Percentiles rank a stretch among this genome's conserved stretches.
Evolutionary conservation across 2,888 invertebrate genomes (phyloP).

Genomic region (Oxytorus armatus): DNA sequence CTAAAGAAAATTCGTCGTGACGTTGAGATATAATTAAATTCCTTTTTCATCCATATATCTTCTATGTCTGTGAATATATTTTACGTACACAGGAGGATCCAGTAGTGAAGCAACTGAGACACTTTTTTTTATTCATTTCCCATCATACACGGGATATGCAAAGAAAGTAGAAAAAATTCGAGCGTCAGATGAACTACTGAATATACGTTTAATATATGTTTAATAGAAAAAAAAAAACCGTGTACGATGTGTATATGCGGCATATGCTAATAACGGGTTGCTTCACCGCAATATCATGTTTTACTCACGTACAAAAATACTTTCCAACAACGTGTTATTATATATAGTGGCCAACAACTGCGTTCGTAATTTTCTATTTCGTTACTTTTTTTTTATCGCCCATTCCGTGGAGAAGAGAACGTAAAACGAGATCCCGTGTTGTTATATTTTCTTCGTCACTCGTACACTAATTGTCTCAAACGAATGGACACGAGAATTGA

Average conservation of each 20-base stretch:
- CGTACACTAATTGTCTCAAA: no score
- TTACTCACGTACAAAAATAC: conserved; percentile 33
- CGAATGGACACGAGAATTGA: no score
- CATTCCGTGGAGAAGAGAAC: conserved; percentile 1
- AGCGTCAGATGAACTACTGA: no score
- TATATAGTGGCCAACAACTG: conserved; percentile 25
- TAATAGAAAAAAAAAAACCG: no score
- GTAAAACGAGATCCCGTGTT: neutral
- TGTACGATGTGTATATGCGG: neutral
- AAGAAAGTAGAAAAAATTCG: no score
- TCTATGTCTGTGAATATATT: no score
- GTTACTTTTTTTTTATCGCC: neutral
- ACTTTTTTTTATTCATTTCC: no score
- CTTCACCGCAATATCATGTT: conserved; percentile 23
- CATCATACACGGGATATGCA: no score
- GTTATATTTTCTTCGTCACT: neutral
- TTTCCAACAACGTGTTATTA: conserved; percentile 19
- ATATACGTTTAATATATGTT: no score
- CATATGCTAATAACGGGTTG: conserved; percentile 31
- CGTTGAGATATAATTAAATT: conserved; percentile 60
- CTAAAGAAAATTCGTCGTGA: conserved; percentile 54
- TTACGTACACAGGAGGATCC: no score
- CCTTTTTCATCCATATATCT: conserved; percentile 51
- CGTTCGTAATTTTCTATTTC: conserved; percentile 5
- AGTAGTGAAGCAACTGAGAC: no score